Percentiles rank a stretch among this genome's conserved stretches.
Evolutionary conservation across 2,888 invertebrate genomes (phyloP).

Genomic region (Eucriotettix oculatus): DNA sequence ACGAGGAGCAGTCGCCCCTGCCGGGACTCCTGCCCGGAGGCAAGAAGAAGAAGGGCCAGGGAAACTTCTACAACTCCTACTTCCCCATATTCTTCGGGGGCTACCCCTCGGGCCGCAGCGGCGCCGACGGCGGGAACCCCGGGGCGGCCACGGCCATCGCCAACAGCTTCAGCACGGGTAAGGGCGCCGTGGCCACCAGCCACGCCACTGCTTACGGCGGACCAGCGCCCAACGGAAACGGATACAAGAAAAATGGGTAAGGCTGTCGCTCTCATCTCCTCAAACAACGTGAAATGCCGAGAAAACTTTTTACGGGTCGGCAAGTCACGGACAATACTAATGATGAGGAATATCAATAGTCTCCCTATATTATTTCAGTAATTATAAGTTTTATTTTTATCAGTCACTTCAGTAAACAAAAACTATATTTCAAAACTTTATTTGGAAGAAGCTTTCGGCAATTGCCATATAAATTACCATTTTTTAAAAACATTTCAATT

Average conservation of each 20-base stretch:
- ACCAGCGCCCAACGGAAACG: conserved; percentile 2
- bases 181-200: conserved; percentile 12
- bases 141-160: conserved; percentile 21
- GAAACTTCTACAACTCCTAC: conserved; percentile 36
- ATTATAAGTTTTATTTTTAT: no score
- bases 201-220: conserved; percentile 11
- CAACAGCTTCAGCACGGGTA: conserved; percentile 13
- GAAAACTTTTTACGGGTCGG: no score
- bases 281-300: no score
- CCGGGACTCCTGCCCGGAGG: neutral
- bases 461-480: no score
- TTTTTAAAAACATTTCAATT: no score
- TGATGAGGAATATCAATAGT: no score
- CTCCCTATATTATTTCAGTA: no score
- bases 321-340: no score
- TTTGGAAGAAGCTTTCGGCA: no score
- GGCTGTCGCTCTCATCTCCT: neutral
- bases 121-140: conserved; percentile 26
- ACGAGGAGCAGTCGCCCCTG: conserved; percentile 20
- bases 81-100: conserved; percentile 50
- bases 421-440: no score
- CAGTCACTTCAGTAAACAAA: no score
- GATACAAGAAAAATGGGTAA: conserved; percentile 5
- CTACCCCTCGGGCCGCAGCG: conserved; percentile 17
- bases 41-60: conserved; percentile 18